A percentile compares a stretch with the other conserved stretches of the same genome.
phyloP scores from a whole-genome alignment of 64 coral and sea anemone genomes.

The Montipora capricornis region DNA sequence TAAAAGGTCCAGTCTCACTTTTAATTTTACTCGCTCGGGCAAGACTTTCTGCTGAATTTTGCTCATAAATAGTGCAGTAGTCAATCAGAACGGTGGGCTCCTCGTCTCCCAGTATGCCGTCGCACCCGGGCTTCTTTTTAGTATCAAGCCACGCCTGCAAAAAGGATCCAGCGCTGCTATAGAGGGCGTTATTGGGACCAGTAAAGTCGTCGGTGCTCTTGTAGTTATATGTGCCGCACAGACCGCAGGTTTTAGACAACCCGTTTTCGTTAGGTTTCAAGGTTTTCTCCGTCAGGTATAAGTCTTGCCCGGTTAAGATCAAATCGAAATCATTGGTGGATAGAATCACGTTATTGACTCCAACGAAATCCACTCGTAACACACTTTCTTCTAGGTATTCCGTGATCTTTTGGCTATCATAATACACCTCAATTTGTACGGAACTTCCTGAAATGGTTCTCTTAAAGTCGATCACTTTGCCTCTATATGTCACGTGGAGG shows the following conservation, averaged over 20 bases:
- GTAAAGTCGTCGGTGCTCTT: background rate
- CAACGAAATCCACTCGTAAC: background rate
- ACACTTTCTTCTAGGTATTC: background rate
- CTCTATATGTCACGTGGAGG: background rate
- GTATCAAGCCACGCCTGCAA: background rate
- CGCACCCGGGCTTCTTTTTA: background rate
- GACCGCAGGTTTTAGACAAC: background rate
- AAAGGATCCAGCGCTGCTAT: background rate
- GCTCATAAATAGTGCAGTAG: background rate
- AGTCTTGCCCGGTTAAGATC: background rate
- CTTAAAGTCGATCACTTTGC: background rate
- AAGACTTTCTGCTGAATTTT: background rate
- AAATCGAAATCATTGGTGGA: constrained; percentile 13
- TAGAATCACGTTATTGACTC: background rate
- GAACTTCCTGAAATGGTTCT: background rate
- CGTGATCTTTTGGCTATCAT: background rate
- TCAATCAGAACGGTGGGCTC: background rate
- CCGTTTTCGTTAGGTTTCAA: background rate
- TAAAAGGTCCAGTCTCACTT: background rate
- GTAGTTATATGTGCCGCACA: constrained; percentile 15
- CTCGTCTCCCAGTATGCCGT: background rate
- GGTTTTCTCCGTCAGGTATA: background rate
- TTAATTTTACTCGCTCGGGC: background rate
- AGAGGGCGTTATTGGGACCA: background rate
- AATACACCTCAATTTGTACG: background rate